A percentile compares a stretch with the other conserved stretches of the same genome.
These are phyloP conservation scores for Drosophila parvula DNA, from an alignment of 1,140 invertebrate genomes.

Conservation along the genomic window DNA sequence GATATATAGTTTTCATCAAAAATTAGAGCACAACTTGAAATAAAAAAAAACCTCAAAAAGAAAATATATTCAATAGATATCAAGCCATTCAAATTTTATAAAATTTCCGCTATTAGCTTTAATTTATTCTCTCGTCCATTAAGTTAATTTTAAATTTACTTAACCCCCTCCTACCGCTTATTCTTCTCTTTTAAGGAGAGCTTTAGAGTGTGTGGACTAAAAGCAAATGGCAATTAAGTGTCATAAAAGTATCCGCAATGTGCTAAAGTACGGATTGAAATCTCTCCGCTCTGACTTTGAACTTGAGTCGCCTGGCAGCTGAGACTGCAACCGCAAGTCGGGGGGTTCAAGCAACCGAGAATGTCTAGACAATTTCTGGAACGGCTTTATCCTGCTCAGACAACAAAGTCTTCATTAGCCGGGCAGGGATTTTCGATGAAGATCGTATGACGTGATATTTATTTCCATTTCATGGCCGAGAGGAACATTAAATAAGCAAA, in stretches of 20 bases:
- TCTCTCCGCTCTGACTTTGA: constrained; percentile 25
- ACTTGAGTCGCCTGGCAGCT: constrained; percentile 23
- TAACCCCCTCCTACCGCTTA: background rate
- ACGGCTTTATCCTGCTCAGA: constrained; percentile 41
- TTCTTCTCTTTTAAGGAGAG: too few species aligned
- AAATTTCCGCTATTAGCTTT: background rate
- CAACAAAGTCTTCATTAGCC: constrained; percentile 51
- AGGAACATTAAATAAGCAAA: constrained; percentile 31
- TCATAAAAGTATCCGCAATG: constrained; percentile 26
- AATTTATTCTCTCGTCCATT: background rate
- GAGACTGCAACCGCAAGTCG: constrained; percentile 28
- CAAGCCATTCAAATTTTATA: too few species aligned
- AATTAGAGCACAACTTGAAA: too few species aligned
- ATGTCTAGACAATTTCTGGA: constrained; percentile 40
- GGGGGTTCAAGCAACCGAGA: constrained; percentile 39
- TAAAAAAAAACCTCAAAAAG: too few species aligned
- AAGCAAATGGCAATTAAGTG: constrained; percentile 41
- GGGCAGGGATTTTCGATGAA: constrained; percentile 22
- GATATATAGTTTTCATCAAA: too few species aligned
- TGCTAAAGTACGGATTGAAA: constrained; percentile 37
- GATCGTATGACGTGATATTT: constrained; percentile 52
- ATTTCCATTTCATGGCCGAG: constrained; percentile 47
- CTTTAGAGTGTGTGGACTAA: constrained; percentile 7
- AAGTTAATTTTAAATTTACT: background rate
- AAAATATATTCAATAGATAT: too few species aligned